Evolutionary conservation across 1,140 invertebrate species (phyloP).

Genomic region (Eriocheir sinensis): DNA sequence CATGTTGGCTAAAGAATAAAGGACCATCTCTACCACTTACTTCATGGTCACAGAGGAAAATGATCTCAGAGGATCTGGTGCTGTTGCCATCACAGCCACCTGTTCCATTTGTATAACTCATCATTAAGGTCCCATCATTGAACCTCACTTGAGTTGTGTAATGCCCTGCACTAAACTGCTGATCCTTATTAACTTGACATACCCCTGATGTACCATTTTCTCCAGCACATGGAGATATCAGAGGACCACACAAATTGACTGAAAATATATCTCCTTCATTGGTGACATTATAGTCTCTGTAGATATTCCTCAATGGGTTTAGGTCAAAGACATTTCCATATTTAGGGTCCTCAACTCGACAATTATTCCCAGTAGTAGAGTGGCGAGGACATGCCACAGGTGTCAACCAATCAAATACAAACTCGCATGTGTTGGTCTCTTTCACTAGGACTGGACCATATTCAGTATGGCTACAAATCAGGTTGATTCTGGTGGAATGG

Average conservation of each 20-base stretch:
- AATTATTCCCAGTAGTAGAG: conserved; percentile 51
- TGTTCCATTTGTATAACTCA: conserved; percentile 74
- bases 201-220: conserved; percentile 55
- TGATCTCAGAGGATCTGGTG: conserved; percentile 60
- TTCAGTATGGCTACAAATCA: conserved; percentile 68
- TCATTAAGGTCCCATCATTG: conserved; percentile 75
- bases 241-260: conserved; percentile 77
- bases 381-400: conserved; percentile 76
- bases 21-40: conserved; percentile 66
- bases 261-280: conserved; percentile 64
- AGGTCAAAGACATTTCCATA: conserved; percentile 74
- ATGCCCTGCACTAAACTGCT: conserved; percentile 63
- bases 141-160: conserved; percentile 69
- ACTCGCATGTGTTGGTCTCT: conserved; percentile 73
- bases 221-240: conserved; percentile 60
- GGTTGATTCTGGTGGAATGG: conserved; percentile 74
- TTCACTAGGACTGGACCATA: conserved; percentile 74
- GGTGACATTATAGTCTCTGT: conserved; percentile 69
- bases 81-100: conserved; percentile 57
- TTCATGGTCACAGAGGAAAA: conserved; percentile 78
- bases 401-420: conserved; percentile 76
- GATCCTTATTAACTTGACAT: conserved; percentile 55
- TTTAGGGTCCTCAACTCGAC: conserved; percentile 70
- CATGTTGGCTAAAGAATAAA: conserved; percentile 58
- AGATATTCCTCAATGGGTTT: conserved; percentile 69